A percentile compares a stretch with the other conserved stretches of the same genome.
Conservation (phyloP, 2,113 vertebrate species). For the Gobius niger region DNA sequence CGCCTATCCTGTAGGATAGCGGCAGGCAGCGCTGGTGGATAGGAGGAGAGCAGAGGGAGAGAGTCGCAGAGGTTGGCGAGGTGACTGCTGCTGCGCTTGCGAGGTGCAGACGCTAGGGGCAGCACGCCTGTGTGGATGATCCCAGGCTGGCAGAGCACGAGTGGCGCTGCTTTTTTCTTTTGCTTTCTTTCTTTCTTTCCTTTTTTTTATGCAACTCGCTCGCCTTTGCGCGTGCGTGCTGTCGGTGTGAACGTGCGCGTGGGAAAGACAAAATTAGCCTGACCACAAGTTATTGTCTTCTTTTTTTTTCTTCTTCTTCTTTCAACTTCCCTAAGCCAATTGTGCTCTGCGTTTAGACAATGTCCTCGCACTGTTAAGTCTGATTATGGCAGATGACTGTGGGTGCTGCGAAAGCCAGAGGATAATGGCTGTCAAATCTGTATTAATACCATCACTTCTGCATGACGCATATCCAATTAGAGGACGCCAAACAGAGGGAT, state of each 20-base stretch:
- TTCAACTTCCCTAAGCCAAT: constrained; percentile 25
- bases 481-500: constrained; percentile 35
- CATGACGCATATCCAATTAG: constrained; percentile 36
- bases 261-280: neutral
- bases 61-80: constrained; percentile 76
- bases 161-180: constrained; percentile 18
- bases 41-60: constrained; percentile 26
- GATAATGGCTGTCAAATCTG: constrained; percentile 33
- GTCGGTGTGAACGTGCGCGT: neutral
- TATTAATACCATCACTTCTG: constrained; percentile 35
- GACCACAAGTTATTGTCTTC: neutral
- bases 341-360: constrained; percentile 35
- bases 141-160: constrained; percentile 34
- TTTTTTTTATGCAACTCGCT: constrained; percentile 55
- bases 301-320: neutral
- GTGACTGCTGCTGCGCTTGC: constrained; percentile 74
- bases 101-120: constrained; percentile 72
- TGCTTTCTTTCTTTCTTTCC: too few species aligned
- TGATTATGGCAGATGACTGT: constrained; percentile 15
- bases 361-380: constrained; percentile 15
- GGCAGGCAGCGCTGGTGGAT: constrained; percentile 9
- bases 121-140: constrained; percentile 58
- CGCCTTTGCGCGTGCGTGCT: neutral
- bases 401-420: constrained; percentile 15
- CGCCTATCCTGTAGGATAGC: neutral